A percentile compares a stretch with the other conserved stretches of the same genome.
Conservation (phyloP, 2,888 invertebrate genomes). For the Cryptops parisi region DNA sequence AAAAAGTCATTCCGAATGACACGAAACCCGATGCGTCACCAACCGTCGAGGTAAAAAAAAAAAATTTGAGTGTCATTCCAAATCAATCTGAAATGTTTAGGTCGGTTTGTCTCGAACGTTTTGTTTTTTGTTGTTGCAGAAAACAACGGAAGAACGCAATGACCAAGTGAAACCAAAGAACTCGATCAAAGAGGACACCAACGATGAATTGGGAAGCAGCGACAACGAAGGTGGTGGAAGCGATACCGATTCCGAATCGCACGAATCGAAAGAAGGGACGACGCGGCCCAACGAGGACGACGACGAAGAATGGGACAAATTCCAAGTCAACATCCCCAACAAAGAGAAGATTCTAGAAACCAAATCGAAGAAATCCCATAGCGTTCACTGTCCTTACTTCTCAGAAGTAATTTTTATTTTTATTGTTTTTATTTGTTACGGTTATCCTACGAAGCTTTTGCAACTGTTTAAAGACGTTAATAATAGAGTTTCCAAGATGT, state of each 20-base stretch:
- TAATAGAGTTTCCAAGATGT: too few species aligned
- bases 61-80: too few species aligned
- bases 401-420: conserved; percentile 53
- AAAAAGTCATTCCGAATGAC: neutral
- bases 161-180: conserved; percentile 2
- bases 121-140: conserved; percentile 9
- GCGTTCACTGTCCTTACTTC: conserved; percentile 94
- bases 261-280: conserved; percentile 31
- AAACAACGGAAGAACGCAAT: conserved; percentile 15
- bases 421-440: neutral
- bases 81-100: too few species aligned
- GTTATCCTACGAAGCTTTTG: too few species aligned
- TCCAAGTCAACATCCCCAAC: conserved; percentile 74
- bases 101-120: neutral
- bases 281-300: conserved; percentile 40
- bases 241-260: conserved; percentile 19
- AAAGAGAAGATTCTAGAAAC: conserved; percentile 74
- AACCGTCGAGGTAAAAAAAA: neutral
- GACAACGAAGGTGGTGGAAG: conserved; percentile 24
- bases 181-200: conserved; percentile 18
- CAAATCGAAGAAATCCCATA: conserved; percentile 81
- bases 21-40: neutral
- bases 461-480: too few species aligned
- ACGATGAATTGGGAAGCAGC: conserved; percentile 25
- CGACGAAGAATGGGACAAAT: conserved; percentile 85